Conservation (phyloP, 2,113 vertebrate genomes). For the Balaeniceps rex region DNA sequence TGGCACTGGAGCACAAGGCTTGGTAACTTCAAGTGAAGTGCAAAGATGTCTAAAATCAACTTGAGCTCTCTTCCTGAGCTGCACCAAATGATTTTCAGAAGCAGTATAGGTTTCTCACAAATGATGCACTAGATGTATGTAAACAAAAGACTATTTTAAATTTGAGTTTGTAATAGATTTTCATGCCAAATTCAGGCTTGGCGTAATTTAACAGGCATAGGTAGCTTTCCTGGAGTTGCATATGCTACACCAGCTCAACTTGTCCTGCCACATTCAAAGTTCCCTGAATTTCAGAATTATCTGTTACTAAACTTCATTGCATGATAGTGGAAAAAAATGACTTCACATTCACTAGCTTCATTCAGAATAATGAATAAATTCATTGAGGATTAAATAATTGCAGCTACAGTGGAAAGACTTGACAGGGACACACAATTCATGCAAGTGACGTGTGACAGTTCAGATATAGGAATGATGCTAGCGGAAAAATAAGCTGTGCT, state of each 20-base stretch:
- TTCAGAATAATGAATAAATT: conserved; percentile 5
- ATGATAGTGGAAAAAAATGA: not conserved
- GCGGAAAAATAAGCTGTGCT: not conserved
- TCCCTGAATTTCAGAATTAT: not conserved
- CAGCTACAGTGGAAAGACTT: not conserved
- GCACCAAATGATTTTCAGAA: not conserved
- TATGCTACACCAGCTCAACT: not conserved
- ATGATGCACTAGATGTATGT: not conserved
- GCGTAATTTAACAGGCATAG: not conserved
- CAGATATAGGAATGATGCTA: not conserved
- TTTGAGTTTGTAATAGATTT: not conserved
- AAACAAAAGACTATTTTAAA: conserved; percentile 30
- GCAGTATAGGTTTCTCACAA: not conserved
- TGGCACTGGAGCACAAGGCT: not conserved
- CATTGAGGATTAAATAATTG: not conserved
- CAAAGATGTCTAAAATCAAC: not conserved
- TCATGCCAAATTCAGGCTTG: not conserved
- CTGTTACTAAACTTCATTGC: not conserved
- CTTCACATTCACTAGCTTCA: not conserved
- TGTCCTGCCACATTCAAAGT: not conserved
- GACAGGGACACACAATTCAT: not conserved
- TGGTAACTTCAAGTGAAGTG: not conserved
- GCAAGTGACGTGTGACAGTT: not conserved
- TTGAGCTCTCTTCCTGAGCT: not conserved
- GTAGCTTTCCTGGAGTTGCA: not conserved